phyloP scores from a whole-genome alignment of 2,113 vertebrate species.

The Telmatochromis brachygnathus region DNA sequence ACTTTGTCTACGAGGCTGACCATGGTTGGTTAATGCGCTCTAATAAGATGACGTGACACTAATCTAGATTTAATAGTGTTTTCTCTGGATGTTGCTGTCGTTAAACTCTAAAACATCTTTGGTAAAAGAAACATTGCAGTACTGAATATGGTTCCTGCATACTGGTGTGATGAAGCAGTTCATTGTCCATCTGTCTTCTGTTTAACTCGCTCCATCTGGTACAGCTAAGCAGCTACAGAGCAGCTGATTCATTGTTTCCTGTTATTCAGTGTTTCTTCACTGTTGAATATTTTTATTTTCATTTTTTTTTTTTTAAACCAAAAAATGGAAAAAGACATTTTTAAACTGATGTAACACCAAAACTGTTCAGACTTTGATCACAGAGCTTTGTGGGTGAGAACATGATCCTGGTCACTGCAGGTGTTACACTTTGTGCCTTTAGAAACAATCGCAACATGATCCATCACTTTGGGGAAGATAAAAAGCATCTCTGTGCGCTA shows the following conservation, averaged over 20 bases:
- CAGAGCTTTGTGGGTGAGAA: background rate
- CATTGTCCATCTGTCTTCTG: conserved; percentile 48
- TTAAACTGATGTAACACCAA: background rate
- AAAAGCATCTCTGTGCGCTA: background rate
- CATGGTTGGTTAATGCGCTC: background rate
- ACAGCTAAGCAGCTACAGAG: conserved; percentile 5
- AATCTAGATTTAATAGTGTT: background rate
- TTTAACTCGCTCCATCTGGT: conserved; percentile 48
- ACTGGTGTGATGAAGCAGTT: conserved; percentile 41
- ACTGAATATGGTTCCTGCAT: conserved; percentile 38
- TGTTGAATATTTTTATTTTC: background rate
- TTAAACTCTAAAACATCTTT: background rate
- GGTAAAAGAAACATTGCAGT: background rate
- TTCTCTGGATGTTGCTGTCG: background rate
- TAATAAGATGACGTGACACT: background rate
- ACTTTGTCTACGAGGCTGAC: background rate
- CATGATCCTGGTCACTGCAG: background rate
- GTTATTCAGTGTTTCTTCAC: background rate
- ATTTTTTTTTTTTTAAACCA: background rate
- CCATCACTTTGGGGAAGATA: background rate
- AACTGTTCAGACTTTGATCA: background rate
- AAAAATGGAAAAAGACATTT: background rate
- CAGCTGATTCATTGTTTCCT: background rate
- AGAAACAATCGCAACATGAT: background rate
- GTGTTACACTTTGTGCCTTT: background rate